Percentiles rank a stretch among this genome's conserved stretches.
Evolutionary conservation across 2,888 invertebrate genomes (phyloP).

Genomic region (Conistra vaccinii): DNA sequence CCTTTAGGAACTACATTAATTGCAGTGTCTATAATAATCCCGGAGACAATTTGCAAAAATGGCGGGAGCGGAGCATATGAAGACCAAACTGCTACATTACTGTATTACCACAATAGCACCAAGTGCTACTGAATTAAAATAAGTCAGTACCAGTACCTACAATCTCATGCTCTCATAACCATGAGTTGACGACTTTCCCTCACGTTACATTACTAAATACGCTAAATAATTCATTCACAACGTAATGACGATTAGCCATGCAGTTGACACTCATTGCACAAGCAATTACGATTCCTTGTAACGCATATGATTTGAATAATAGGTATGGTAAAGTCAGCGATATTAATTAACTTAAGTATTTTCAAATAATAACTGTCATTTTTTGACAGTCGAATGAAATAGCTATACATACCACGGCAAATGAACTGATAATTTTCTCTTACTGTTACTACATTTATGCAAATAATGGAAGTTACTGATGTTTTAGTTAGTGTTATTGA

Average conservation of each 20-base stretch:
- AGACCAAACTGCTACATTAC: not conserved
- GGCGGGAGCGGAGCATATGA: not conserved
- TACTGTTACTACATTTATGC: conserved; percentile 2
- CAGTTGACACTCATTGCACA: conserved; percentile 51
- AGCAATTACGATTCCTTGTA: conserved; percentile 47
- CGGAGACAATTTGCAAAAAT: not conserved
- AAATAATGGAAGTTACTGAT: conserved; percentile 6
- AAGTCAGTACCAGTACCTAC: not conserved
- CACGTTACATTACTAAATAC: conserved; percentile 33
- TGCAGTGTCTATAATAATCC: not conserved
- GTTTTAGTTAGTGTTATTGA: too few species aligned
- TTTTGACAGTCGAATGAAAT: too few species aligned
- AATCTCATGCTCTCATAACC: conserved; percentile 37
- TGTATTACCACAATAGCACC: not conserved
- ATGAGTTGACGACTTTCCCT: conserved; percentile 52
- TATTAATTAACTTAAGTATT: not conserved
- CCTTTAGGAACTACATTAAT: not conserved
- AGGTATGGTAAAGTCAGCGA: not conserved
- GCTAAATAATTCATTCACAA: conserved; percentile 56
- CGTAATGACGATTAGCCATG: conserved; percentile 53
- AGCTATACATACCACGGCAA: not conserved
- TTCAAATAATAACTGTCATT: not conserved
- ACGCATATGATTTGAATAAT: conserved; percentile 57
- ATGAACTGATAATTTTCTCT: not conserved
- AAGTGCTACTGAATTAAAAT: conserved; percentile 7